These are phyloP conservation scores for Zelleria hepariella DNA, from an alignment of 2,888 invertebrate species.

Conservation along the genomic window DNA sequence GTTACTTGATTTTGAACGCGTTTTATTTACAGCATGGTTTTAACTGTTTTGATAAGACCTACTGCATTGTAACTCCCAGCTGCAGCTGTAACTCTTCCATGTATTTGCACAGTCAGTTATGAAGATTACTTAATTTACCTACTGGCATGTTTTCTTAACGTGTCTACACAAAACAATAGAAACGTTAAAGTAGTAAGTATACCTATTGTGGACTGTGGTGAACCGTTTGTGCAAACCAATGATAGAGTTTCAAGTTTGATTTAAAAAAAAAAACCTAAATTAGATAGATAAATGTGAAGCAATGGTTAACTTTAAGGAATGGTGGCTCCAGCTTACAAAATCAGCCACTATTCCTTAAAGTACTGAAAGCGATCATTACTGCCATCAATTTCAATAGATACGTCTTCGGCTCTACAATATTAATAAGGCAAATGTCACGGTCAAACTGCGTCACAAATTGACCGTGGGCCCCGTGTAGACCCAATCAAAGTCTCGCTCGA, in stretches of 20 bases:
- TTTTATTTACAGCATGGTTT: neutral
- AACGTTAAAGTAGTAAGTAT: too few relatives aligned
- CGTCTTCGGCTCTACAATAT: neutral
- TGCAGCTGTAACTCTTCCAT: too few relatives aligned
- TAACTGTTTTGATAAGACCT: neutral
- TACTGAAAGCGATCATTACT: neutral
- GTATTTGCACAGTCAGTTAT: too few relatives aligned
- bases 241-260: too few relatives aligned
- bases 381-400: neutral
- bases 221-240: too few relatives aligned
- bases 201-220: too few relatives aligned
- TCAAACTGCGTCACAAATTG: slow-evolving; percentile 26
- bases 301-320: too few relatives aligned
- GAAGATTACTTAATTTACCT: too few relatives aligned
- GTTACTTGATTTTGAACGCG: neutral
- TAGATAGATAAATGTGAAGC: too few relatives aligned
- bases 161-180: too few relatives aligned
- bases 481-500: slow-evolving; percentile 7
- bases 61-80: neutral
- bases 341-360: neutral
- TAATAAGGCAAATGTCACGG: slow-evolving; percentile 8
- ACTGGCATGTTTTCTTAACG: too few relatives aligned
- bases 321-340: neutral
- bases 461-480: slow-evolving; percentile 23
- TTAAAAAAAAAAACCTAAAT: too few relatives aligned